Evolutionary conservation across 2,888 invertebrate genomes (phyloP).

Genomic region (Cremastobaeus sp.): DNA sequence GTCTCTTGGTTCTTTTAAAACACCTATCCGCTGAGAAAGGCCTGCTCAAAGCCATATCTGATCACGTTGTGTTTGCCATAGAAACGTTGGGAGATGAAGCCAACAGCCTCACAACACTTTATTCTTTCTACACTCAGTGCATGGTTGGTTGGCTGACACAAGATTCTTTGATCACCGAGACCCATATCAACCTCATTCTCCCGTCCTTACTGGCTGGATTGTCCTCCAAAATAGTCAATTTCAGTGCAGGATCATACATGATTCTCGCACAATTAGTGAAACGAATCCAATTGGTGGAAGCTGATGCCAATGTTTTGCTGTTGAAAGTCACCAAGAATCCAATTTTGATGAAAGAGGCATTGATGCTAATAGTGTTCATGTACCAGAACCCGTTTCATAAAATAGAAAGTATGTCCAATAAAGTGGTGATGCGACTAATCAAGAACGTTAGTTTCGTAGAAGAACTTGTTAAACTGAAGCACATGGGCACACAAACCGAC

Average conservation of each 20-base stretch:
- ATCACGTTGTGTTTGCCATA: slow-evolving; percentile 81
- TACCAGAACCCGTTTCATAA: slow-evolving; percentile 83
- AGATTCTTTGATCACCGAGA: slow-evolving; percentile 80
- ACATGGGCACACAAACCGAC: slow-evolving; percentile 80
- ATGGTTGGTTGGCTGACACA: slow-evolving; percentile 85
- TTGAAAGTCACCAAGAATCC: slow-evolving; percentile 80
- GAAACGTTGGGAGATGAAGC: slow-evolving; percentile 82
- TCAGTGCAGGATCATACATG: slow-evolving; percentile 86
- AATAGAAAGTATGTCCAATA: slow-evolving; percentile 79
- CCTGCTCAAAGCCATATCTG: slow-evolving; percentile 83
- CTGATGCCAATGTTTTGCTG: slow-evolving; percentile 82
- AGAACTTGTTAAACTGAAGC: slow-evolving; percentile 80
- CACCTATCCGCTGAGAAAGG: slow-evolving; percentile 83
- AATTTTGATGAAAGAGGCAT: slow-evolving; percentile 82
- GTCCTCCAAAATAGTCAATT: slow-evolving; percentile 84
- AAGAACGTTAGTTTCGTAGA: slow-evolving; percentile 79
- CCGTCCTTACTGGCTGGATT: slow-evolving; percentile 86
- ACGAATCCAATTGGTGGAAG: slow-evolving; percentile 81
- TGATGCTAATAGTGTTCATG: slow-evolving; percentile 84
- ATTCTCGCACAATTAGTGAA: slow-evolving; percentile 85
- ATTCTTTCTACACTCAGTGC: slow-evolving; percentile 89
- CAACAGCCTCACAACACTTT: slow-evolving; percentile 83
- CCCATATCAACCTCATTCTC: slow-evolving; percentile 84
- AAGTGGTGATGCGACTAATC: slow-evolving; percentile 80
- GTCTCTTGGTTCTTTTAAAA: slow-evolving; percentile 86